Evolutionary conservation across 2,888 invertebrate genomes (phyloP), one percentile per base, ranked within the genome.

Genomic region (Philereme transversata): DNA sequence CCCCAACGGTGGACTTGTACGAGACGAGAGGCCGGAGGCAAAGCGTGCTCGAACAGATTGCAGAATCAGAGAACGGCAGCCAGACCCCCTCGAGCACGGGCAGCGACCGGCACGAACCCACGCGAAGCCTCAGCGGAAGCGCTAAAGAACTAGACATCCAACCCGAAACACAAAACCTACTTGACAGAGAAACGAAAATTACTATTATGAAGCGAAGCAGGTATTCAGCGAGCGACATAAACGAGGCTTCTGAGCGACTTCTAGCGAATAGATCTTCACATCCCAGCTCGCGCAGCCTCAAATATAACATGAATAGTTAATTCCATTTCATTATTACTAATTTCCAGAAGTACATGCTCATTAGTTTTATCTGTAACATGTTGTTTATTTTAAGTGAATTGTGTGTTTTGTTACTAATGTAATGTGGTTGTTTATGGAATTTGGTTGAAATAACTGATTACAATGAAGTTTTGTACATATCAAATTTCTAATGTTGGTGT

Each of bases 161-260:
- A 57, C 76, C 83, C 22, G 92, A 93, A 70, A 77, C 83, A 51
- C 88, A 83, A 74, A 87, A 82, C 64, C 77, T 85, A 60, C 70
- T 82, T 53, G 89, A 91, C 34, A 86, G 77, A 60, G 90, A 91
- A 46, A 76, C 68, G 52, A 85, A 77, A 68, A 73, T 76, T 60
- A 73, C 81, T 6, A 82, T 74, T 61, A 74, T 92, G 67, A 87
- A 79, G 67, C 91, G 93, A 64, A 95, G 94, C 77, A 90, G 96
- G 65, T 95, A 95, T 81, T 96, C 95, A 45, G 94, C 95, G 7
- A 95, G 95, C 60, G 96, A 96, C 78, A 92, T 95, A 34, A 94
- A 94, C 72, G 94, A 93, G 67, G 93, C 92, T 56, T 89, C 94
- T 0, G 88, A 92, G 65, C 78, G 93, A 62, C 87, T 95, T 67